Conservation (phyloP, 2,797 vertebrate species). For the Catamblyrhynchus diadema region DNA sequence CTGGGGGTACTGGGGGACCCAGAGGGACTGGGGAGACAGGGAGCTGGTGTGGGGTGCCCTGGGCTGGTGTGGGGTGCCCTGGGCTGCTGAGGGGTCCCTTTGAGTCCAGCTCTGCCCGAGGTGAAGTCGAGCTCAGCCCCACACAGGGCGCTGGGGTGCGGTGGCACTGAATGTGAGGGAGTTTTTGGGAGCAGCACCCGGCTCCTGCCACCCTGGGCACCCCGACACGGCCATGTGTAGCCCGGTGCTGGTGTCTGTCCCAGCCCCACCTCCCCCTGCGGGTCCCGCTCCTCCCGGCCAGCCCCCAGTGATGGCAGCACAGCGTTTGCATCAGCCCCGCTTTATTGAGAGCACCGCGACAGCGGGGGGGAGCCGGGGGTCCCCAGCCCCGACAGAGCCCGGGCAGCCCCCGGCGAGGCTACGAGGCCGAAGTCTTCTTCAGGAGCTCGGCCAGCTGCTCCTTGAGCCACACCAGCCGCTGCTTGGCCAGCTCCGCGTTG, state of each 20-base stretch:
- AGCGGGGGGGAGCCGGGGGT: rapidly evolving
- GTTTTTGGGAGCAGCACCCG: rapidly evolving
- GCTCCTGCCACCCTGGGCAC: not conserved
- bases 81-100: no score
- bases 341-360: not conserved
- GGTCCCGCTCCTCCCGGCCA: rapidly evolving
- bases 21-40: no score
- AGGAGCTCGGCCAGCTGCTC: not conserved
- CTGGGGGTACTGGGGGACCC: rapidly evolving
- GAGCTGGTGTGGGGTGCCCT: not conserved
- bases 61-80: no score
- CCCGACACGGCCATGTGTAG: rapidly evolving
- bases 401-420: rapidly evolving
- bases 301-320: not conserved
- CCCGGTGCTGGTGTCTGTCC: rapidly evolving
- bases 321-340: not conserved
- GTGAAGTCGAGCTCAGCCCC: not conserved
- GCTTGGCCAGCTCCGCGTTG: not conserved
- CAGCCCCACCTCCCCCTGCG: not conserved
- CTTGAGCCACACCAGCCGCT: not conserved
- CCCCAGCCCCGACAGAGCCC: not conserved
- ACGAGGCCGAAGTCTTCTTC: not conserved
- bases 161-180: not conserved
- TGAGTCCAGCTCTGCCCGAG: not conserved
- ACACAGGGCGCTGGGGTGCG: rapidly evolving